These are phyloP conservation scores for Bufo bufo DNA, from an alignment of 2,113 vertebrate species.

Conservation along the genomic window DNA sequence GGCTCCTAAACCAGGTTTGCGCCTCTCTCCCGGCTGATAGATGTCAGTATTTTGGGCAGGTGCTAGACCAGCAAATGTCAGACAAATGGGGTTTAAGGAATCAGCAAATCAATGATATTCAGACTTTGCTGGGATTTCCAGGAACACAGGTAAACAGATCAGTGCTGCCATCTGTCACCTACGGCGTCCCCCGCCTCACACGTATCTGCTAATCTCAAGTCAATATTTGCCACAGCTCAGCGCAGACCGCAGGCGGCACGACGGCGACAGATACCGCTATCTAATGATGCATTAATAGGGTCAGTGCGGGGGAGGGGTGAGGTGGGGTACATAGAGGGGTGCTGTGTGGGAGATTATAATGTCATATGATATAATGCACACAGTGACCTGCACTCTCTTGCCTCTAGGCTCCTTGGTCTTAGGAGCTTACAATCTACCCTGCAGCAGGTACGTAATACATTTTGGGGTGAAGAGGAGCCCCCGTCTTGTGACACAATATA, in stretches of 20 bases:
- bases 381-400: neutral
- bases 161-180: neutral
- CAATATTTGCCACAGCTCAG: slow-evolving; percentile 25
- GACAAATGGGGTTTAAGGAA: neutral
- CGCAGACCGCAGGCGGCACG: slow-evolving; percentile 21
- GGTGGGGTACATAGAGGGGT: too few relatives aligned
- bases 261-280: neutral
- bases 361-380: neutral
- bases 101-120: neutral
- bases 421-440: slow-evolving; percentile 13
- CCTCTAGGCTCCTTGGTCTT: neutral
- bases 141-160: neutral
- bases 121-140: neutral
- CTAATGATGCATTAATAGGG: neutral
- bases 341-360: too few relatives aligned
- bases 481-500: too few relatives aligned
- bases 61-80: neutral
- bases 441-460: neutral
- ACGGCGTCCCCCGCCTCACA: neutral
- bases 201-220: slow-evolving; percentile 1
- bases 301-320: too few relatives aligned
- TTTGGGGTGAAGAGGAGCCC: neutral
- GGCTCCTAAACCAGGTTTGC: too few relatives aligned
- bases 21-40: too few relatives aligned
- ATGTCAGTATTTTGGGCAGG: neutral